These are phyloP conservation scores for Diloba caeruleocephala DNA, from an alignment of 2,888 invertebrate species.

Conservation along the genomic window DNA sequence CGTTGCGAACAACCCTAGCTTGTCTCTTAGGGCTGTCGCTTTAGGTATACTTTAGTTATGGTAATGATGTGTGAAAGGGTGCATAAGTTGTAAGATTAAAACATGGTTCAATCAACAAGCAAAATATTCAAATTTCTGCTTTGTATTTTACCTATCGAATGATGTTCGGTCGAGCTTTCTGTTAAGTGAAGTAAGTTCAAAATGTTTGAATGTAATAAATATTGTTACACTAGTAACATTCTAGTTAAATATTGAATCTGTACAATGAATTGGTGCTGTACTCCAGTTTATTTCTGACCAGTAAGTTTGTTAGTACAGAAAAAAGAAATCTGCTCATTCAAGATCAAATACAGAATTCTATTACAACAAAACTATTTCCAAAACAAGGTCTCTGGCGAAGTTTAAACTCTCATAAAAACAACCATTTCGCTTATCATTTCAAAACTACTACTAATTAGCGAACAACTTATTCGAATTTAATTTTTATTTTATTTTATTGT, in stretches of 20 bases:
- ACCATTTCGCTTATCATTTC: constrained; percentile 37
- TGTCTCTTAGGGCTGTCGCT: constrained; percentile 64
- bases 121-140: constrained; percentile 18
- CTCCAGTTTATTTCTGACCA: too few species aligned
- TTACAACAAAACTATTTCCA: constrained; percentile 2
- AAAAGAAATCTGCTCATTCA: too few species aligned
- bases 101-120: constrained; percentile 26
- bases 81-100: constrained; percentile 17
- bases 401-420: constrained; percentile 24
- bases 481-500: constrained; percentile 55
- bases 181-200: neutral
- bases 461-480: constrained; percentile 50
- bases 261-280: too few species aligned
- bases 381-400: constrained; percentile 9
- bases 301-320: too few species aligned
- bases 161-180: neutral
- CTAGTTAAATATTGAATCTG: too few species aligned
- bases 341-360: too few species aligned
- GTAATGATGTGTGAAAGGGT: constrained; percentile 17
- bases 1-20: constrained; percentile 60
- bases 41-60: neutral
- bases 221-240: too few species aligned
- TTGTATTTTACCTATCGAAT: too few species aligned
- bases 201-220: too few species aligned
- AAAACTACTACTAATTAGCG: constrained; percentile 44